Base-by-base conservation (phyloP, 2,113 vertebrate species). In the Zingel zingel region DNA sequence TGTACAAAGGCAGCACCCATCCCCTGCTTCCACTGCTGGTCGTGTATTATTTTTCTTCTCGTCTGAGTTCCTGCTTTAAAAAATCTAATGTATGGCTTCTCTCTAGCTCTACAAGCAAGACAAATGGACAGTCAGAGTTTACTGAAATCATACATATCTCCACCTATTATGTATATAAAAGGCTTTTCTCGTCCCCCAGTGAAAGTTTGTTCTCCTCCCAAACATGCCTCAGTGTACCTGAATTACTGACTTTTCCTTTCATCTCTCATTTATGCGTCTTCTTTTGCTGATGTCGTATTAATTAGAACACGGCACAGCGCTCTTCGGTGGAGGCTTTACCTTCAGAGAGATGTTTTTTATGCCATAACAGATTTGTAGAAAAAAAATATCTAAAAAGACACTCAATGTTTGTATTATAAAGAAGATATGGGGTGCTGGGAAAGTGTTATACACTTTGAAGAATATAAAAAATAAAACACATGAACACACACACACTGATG, bases 311-410 rank as follows among this genome's bases (percentile, higher is more conserved):
- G 88, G 91, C 90, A 88, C 89, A 89, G 86, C 75, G 9, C 84
- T 77, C 87, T 82, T 87, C 77, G 66, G 78, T 21, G 74, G 76
- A 90, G 88, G 85, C 57, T 89, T 90, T 80, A 79, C 69, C 73
- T 86, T 77, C 75, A 63, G 80, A 82, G 71, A 85, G 67, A 91
- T 88, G 87, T 94, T 95, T 94, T 95, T 89, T 95, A 95, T 91
- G 85, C 88, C 86, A 92, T 86, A 61, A 90, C 67, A 84, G 84
- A 93, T 95, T 95, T 95, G 82, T 94, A 92, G 81, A 82, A 88
- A 86, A 58, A 68, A 59, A 73, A 58, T 57, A 56, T 57, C 80
- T 76, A 76, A 47, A 92, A 89, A 89, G 59, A 90, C 80, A 86
- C 82, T 89, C 61, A 79, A 84, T 90, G 91, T 94, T 94, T 94